Base-by-base conservation (phyloP, 2,888 invertebrate genomes). In the Melieria omissa region DNA sequence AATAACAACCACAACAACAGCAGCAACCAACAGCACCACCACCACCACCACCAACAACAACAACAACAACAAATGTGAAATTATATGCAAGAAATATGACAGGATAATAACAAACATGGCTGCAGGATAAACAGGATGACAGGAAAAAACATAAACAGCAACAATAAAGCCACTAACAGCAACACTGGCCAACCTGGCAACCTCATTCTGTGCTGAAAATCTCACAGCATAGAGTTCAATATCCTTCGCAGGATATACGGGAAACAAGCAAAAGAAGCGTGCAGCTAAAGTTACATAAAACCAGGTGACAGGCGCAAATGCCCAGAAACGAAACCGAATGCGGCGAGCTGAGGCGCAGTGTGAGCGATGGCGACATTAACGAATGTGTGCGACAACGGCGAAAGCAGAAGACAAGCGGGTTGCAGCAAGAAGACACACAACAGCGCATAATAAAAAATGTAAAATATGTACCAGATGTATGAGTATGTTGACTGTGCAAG, bases 151-250 rank as follows among this genome's bases (percentile, higher is more conserved):
- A 29, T 29, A 29, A 9, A 52, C 52, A 52, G 14, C 52, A 52
- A 52, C 52, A 52, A 8, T 8, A 29, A 29, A 29, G 29, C 29
- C 29, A 29, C 29, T 5, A 52, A 9, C 12, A 9, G 52, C 14
- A n/a, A 14, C 52, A n/a, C n/a, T 12, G 8, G 49, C 49, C 12
- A 49, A 8, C 44, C 41, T 64, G 4, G 52, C 58, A 66, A 45
- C 58, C 69, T 72, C 57, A 71, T 77, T 41, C 73, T 73, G 77
- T 70, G 47, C 29, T 45, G n/a, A 72, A 71, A 12, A 52, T 5
- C 52, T 76, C 78, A 77, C 80, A 79, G 81, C 80, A 81, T 82
- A 81, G 81, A 81, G 81, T 81, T 81, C 81, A 81, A 81, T 81
- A 81, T 81, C 81, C 80, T 29, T 81, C 73, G 74, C 73, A 72